Evolutionary conservation across 2,888 invertebrate genomes (phyloP), one percentile per base, ranked within the genome.

Genomic region (Bellardia pandia): DNA sequence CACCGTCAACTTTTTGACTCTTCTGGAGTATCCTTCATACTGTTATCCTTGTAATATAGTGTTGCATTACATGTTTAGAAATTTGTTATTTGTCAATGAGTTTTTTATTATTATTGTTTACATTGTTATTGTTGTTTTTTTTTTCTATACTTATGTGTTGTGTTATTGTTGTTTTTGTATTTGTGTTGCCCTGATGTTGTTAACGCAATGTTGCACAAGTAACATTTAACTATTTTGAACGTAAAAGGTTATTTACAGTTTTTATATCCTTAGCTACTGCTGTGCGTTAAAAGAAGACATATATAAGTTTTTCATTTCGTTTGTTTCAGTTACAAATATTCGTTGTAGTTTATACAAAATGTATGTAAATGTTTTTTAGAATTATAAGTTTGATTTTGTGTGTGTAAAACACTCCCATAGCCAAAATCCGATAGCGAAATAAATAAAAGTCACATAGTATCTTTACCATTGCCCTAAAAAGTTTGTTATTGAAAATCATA

Each of bases 11-110:
- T 58, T 42, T 66, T 13, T 78, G 56, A 51, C 69, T 85, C 14
- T 60, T 56, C 11, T 16, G n/a, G 3, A 30, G 62, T 62, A 66
- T 83, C 84, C 86, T 84, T 86, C 80, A 53, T 42, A 42, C 3
- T n/a, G 58, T 51, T 77, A 86, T 86, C 84, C 86, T 86, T 86
- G 72, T 16, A 40, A 33, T 6, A 45, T 33, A 58, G 84, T 77
- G 66, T 80, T 66, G 60, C 68, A 58, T 86, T 86, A 84, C 84
- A 68, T 83, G 51, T 75, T 77, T 62, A 16, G 40, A 76, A 76
- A 71, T 62, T 76, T 64, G 30, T 71, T 71, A 62, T 76, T 83
- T 72, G 81, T 58, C 37, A 75, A 11, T 69, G 74, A 58, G 37
- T 53, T 75, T 37, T 37, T 53, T 45, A 8, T 42, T 58, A 30